Evolutionary conservation across 2,888 invertebrate species (phyloP).

Genomic region (Eupithecia dodoneata): DNA sequence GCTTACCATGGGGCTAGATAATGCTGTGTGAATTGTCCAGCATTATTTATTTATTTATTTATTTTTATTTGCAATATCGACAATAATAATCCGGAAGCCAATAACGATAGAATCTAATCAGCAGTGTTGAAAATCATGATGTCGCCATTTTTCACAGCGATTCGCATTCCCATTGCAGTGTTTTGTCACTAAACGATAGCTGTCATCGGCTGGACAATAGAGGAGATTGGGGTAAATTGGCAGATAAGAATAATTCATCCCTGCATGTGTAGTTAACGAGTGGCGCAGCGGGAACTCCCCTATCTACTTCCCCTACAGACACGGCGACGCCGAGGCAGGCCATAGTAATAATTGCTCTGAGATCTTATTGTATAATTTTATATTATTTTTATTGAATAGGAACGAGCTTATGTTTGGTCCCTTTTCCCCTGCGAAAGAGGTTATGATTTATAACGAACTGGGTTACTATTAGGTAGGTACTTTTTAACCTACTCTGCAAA

Average conservation of each 20-base stretch:
- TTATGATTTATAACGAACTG: not conserved
- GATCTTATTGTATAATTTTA: slow-evolving; percentile 51
- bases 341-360: slow-evolving; percentile 64
- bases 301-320: slow-evolving; percentile 73
- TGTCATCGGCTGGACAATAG: slow-evolving; percentile 73
- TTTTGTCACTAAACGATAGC: slow-evolving; percentile 62
- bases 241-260: slow-evolving; percentile 81
- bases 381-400: slow-evolving; percentile 23
- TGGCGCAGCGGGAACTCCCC: slow-evolving; percentile 69
- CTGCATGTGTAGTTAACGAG: slow-evolving; percentile 75
- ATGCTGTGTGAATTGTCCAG: too few relatives aligned
- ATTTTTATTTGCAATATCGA: not conserved
- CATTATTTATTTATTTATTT: too few relatives aligned
- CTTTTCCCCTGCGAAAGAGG: not conserved
- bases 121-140: slow-evolving; percentile 14
- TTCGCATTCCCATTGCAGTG: slow-evolving; percentile 34
- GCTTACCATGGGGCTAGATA: too few relatives aligned
- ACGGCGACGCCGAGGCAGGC: slow-evolving; percentile 55
- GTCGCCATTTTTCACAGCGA: slow-evolving; percentile 28
- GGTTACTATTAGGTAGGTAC: not conserved
- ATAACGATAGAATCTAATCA: slow-evolving; percentile 44
- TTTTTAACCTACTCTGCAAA: not conserved
- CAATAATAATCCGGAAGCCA: slow-evolving; percentile 36
- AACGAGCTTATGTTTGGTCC: not conserved
- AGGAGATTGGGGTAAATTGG: slow-evolving; percentile 80